Evolutionary conservation across 2,888 invertebrate species (phyloP).

Genomic region (Chironomus riparius): DNA sequence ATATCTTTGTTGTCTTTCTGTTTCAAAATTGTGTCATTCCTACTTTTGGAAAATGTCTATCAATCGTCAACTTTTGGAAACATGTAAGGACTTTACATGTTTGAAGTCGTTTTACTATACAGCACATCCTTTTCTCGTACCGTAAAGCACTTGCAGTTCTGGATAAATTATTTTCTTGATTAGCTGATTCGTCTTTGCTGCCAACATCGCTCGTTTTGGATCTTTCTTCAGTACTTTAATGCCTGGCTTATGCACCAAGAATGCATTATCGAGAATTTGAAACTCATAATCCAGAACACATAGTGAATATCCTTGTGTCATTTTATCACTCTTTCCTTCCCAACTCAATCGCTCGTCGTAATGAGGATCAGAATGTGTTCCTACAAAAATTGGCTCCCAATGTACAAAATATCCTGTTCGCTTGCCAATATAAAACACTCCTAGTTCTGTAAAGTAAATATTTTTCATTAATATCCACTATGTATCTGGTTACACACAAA

Average conservation of each 20-base stretch:
- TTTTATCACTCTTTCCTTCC: constrained; percentile 93
- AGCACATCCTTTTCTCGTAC: constrained; percentile 67
- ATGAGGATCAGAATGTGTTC: constrained; percentile 76
- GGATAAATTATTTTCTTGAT: constrained; percentile 74
- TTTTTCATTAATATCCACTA: constrained; percentile 5
- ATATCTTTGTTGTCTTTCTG: neutral
- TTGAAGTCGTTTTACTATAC: constrained; percentile 48
- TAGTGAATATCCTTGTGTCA: constrained; percentile 90
- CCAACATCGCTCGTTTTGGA: constrained; percentile 62
- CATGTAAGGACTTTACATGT: constrained; percentile 9
- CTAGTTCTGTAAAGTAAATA: constrained; percentile 43
- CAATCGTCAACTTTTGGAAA: constrained; percentile 14
- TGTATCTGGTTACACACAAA: no score
- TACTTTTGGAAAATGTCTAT: neutral
- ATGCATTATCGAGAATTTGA: constrained; percentile 87
- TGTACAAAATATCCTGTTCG: constrained; percentile 66
- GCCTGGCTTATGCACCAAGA: constrained; percentile 84
- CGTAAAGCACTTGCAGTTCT: constrained; percentile 76
- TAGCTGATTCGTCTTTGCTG: constrained; percentile 65
- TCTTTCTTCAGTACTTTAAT: constrained; percentile 78
- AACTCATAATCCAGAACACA: constrained; percentile 89
- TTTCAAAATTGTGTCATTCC: neutral
- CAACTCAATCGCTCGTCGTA: constrained; percentile 88
- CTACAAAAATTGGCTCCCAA: constrained; percentile 93
- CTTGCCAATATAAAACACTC: constrained; percentile 78